phyloP scores from a whole-genome alignment of 2,113 vertebrate genomes.

The Lagopus leucura region DNA sequence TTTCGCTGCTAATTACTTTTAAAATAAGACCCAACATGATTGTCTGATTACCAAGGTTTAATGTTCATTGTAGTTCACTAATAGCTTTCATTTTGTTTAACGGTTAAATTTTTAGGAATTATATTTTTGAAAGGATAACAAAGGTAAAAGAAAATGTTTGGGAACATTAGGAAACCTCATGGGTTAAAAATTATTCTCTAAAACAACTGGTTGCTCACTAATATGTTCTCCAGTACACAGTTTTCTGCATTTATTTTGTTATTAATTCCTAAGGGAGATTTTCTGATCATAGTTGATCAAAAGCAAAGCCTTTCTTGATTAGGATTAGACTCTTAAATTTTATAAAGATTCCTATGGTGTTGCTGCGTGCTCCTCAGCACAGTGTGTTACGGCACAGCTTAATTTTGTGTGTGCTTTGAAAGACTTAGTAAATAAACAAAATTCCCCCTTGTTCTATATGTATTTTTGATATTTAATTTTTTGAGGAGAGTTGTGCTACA shows the following conservation, averaged over 20 bases:
- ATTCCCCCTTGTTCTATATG: not conserved
- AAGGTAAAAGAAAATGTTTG: not conserved
- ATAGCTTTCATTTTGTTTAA: not conserved
- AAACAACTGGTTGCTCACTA: not conserved
- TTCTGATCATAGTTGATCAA: not conserved
- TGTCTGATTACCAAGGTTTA: not conserved
- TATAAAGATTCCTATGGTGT: not conserved
- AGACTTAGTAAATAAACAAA: not conserved
- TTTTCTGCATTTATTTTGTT: not conserved
- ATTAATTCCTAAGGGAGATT: not conserved
- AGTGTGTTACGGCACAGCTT: not conserved
- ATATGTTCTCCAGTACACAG: not conserved
- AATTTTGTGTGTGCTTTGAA: not conserved
- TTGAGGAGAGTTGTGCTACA: not conserved
- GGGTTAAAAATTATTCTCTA: not conserved
- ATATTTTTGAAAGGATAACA: not conserved
- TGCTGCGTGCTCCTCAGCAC: not conserved
- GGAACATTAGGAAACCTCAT: not conserved
- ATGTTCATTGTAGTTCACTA: not conserved
- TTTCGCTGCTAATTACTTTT: not conserved
- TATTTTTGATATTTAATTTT: not conserved
- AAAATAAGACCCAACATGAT: not conserved
- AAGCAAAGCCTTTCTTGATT: not conserved
- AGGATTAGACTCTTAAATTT: not conserved
- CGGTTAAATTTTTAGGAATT: not conserved